These are phyloP conservation scores for Scaptomyza pallida DNA, from an alignment of 1,140 invertebrate species.

Conservation along the genomic window DNA sequence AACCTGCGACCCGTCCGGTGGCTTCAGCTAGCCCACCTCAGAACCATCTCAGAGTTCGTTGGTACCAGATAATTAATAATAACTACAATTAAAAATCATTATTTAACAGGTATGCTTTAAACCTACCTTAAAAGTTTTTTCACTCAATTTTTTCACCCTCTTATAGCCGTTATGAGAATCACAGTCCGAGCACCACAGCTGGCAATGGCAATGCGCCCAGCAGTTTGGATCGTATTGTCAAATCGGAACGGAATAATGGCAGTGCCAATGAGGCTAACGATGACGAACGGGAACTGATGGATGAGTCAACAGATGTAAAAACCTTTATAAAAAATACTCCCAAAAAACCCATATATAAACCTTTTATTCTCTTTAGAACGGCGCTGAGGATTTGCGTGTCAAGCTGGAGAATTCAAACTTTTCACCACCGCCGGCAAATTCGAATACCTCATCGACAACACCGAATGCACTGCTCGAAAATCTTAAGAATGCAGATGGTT, in stretches of 20 bases:
- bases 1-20: too few relatives aligned
- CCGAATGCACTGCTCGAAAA: conserved; percentile 85
- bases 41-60: too few relatives aligned
- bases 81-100: too few relatives aligned
- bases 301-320: conserved; percentile 80
- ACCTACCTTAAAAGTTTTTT: background rate
- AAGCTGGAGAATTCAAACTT: conserved; percentile 86
- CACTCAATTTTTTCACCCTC: background rate
- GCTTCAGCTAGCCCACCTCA: too few relatives aligned
- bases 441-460: conserved; percentile 85
- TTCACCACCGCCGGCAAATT: conserved; percentile 84
- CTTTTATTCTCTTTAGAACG: conserved; percentile 54
- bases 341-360: background rate
- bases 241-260: conserved; percentile 83
- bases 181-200: conserved; percentile 83
- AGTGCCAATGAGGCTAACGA: conserved; percentile 82
- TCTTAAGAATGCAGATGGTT: conserved; percentile 84
- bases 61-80: too few relatives aligned
- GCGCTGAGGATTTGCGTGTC: conserved; percentile 86
- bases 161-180: conserved; percentile 81
- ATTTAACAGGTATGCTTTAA: too few relatives aligned
- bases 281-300: conserved; percentile 78
- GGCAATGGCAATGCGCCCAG: conserved; percentile 76
- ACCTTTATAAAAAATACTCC: background rate
- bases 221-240: conserved; percentile 76